Evolutionary conservation across 2,797 vertebrate genomes (phyloP).

Genomic region (Lophius americanus): DNA sequence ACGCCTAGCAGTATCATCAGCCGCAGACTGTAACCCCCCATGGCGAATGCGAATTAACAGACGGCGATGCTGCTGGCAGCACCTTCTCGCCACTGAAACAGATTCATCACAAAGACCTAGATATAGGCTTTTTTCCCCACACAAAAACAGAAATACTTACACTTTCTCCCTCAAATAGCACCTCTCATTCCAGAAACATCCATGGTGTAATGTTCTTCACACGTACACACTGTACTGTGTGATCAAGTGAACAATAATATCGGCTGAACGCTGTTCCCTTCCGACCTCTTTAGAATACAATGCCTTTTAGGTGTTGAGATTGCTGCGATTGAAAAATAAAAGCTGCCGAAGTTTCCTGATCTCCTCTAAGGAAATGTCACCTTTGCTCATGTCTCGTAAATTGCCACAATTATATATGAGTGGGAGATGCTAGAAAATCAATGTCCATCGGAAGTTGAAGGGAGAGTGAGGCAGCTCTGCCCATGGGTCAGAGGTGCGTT

Average conservation of each 20-base stretch:
- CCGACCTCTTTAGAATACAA: conserved; percentile 1
- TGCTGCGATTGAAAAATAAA: not conserved
- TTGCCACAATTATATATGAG: conserved; percentile 56
- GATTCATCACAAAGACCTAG: conserved; percentile 79
- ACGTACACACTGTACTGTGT: conserved; percentile 59
- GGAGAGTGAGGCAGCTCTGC: conserved; percentile 57
- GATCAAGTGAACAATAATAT: conserved; percentile 61
- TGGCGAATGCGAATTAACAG: conserved; percentile 80
- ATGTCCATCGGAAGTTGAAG: conserved; percentile 70
- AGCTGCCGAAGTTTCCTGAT: conserved; percentile 5
- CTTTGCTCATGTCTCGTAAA: conserved; percentile 29
- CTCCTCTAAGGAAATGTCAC: conserved; percentile 22
- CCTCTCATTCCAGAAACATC: conserved; percentile 58
- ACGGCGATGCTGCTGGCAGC: conserved; percentile 69
- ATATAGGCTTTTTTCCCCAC: conserved; percentile 60
- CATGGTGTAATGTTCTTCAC: conserved; percentile 54
- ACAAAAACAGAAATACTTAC: conserved; percentile 42
- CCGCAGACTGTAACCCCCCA: conserved; percentile 70
- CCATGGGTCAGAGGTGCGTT: conserved; percentile 70
- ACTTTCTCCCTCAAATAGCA: conserved; percentile 64
- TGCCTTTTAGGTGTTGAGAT: conserved; percentile 7
- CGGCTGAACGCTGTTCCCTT: conserved; percentile 19
- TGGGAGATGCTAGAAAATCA: conserved; percentile 60
- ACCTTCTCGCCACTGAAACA: conserved; percentile 73
- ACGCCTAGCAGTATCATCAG: conserved; percentile 69